phyloP scores from a whole-genome alignment of 2,797 vertebrate species.

The Xerus rutilus region DNA sequence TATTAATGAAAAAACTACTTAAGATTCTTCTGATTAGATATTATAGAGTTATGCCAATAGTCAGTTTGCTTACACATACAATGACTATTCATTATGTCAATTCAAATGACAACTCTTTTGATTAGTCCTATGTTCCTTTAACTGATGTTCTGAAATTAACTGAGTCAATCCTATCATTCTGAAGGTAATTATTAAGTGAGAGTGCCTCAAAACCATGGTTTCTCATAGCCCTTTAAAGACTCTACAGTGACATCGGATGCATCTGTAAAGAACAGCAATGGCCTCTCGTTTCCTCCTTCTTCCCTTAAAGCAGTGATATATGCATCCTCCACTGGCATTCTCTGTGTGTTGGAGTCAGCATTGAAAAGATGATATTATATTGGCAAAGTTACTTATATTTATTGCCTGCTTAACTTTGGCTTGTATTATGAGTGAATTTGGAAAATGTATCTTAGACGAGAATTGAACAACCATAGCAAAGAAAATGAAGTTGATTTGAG shows the following conservation, averaged over 20 bases:
- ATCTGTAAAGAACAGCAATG: conserved; percentile 6
- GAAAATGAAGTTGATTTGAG: conserved; percentile 36
- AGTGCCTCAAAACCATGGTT: background rate
- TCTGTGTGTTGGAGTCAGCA: background rate
- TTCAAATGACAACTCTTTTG: background rate
- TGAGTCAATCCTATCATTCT: background rate
- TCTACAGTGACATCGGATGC: background rate
- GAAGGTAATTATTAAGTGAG: background rate
- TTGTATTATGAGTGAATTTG: background rate
- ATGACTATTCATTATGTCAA: conserved; percentile 38
- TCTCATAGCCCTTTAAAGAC: background rate
- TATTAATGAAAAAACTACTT: background rate
- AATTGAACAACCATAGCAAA: background rate
- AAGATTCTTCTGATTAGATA: background rate
- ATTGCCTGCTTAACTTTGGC: background rate
- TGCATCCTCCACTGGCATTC: background rate
- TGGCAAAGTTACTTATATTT: background rate
- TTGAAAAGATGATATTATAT: background rate
- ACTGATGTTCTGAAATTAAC: conserved; percentile 27
- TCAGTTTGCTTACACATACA: conserved; percentile 31
- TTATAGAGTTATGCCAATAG: background rate
- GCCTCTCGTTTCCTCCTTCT: background rate
- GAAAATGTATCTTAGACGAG: background rate
- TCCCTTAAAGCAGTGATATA: background rate
- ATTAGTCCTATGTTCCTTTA: background rate